Base-by-base conservation (phyloP, 2,797 vertebrate species). In the Cyclura pinguis region DNA sequence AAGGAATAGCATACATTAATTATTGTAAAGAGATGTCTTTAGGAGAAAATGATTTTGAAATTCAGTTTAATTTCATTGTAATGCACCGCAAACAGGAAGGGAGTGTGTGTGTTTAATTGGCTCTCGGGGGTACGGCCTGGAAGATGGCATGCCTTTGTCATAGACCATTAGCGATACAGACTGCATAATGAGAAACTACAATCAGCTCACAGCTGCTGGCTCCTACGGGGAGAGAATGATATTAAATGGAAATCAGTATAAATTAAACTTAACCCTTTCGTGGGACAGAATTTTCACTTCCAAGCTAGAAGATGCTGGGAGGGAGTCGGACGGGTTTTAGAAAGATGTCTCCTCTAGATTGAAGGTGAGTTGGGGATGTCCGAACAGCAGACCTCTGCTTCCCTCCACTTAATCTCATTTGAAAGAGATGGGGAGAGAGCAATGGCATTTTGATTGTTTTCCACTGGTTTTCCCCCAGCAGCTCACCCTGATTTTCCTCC, bases 81-180 rank as follows among this genome's bases (percentile, higher is more conserved):
- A 96, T 95, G 96, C 84, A 87, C 96, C 32, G 89, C 96, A 96
- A 96, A 96, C 96, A 96, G 97, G 96, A 96, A 97, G 96, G 97
- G 97, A 96, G 97, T 96, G 94, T 97, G 96, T 98, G 98, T 98
- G 97, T 98, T 98, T 98, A 98, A 98, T 98, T 98, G 98, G 98
- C 98, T 98, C 98, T 98, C 97, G 97, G 98, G 98, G 97, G 98
- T 97, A 96, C 98, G 98, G 98, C 97, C 98, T 97, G 97, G 97
- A 97, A 97, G 97, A 97, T 97, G 98, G 97, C 98, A 97, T 95
- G 98, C 97, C 97, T 98, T 98, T 98, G 98, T 99, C 98, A 99
- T 98, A 98, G 98, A 98, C 98, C 98, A 98, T 99, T 98, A 98
- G 98, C 97, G 96, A 97, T 97, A 97, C 97, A 97, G 98, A 97